These are phyloP conservation scores for Dendropsophus ebraccatus DNA, from an alignment of 2,113 vertebrate genomes.

Conservation along the genomic window DNA sequence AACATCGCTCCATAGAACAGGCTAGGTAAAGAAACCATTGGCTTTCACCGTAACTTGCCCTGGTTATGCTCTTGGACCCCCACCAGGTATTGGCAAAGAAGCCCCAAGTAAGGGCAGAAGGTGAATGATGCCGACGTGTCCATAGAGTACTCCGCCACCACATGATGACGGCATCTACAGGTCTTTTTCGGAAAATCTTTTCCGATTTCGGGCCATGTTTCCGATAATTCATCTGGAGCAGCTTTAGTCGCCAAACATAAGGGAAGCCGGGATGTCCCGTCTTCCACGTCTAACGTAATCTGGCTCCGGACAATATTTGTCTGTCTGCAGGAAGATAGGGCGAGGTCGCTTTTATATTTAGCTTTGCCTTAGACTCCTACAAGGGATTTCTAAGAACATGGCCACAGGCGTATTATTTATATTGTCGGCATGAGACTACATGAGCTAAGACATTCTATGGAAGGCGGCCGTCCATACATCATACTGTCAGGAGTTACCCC, in stretches of 20 bases:
- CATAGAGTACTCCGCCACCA: background rate
- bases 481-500: background rate
- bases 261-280: slow-evolving; percentile 10
- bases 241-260: background rate
- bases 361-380: slow-evolving; percentile 1
- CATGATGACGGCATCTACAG: background rate
- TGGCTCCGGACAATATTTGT: slow-evolving; percentile 21
- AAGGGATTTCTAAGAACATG: slow-evolving; percentile 10
- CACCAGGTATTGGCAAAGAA: background rate
- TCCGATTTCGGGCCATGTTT: slow-evolving; percentile 5
- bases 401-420: background rate
- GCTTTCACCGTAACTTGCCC: background rate
- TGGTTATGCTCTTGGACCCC: background rate
- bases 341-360: slow-evolving; percentile 36
- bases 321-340: slow-evolving; percentile 33
- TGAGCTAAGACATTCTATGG: background rate
- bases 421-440: background rate
- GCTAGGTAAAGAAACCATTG: background rate
- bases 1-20: background rate
- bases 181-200: background rate
- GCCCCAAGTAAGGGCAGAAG: background rate
- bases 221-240: slow-evolving; percentile 14
- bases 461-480: background rate
- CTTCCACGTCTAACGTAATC: background rate
- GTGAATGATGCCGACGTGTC: background rate